Conservation (phyloP, 2,797 vertebrate genomes). For the Acrossocheilus fasciatus region DNA sequence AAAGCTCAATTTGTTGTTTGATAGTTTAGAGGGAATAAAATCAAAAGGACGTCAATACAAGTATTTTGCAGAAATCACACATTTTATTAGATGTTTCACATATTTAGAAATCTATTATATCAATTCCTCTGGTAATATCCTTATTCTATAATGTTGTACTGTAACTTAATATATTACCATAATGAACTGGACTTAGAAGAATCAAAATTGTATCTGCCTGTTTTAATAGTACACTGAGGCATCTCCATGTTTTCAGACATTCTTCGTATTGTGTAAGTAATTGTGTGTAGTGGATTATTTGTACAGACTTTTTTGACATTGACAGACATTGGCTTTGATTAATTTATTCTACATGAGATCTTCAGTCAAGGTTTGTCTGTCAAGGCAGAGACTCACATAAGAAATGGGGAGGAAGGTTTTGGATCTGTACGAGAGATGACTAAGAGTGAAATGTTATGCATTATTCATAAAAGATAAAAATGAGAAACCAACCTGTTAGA, state of each 20-base stretch:
- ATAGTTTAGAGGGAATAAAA: neutral
- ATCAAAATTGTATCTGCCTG: neutral
- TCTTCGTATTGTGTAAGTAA: neutral
- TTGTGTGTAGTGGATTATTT: neutral
- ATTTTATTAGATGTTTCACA: slow-evolving; percentile 85
- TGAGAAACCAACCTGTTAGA: slow-evolving; percentile 61
- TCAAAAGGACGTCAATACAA: slow-evolving; percentile 60
- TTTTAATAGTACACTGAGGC: slow-evolving; percentile 20
- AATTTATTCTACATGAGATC: neutral
- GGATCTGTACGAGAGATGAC: neutral
- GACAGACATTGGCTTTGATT: neutral
- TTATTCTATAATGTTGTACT: slow-evolving; percentile 1
- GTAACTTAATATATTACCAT: neutral
- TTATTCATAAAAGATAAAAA: slow-evolving; percentile 64
- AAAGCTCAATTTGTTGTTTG: neutral
- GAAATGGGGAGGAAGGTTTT: neutral
- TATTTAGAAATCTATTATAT: slow-evolving; percentile 76
- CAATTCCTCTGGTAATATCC: neutral
- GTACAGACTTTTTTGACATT: neutral
- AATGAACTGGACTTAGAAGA: neutral
- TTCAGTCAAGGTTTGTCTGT: neutral
- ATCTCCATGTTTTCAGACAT: neutral
- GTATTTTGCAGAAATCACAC: slow-evolving; percentile 87
- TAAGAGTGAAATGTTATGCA: slow-evolving; percentile 68
- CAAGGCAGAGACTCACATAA: neutral